Base-by-base conservation (phyloP, 2,888 invertebrate species). In the Morinoia aosen region DNA sequence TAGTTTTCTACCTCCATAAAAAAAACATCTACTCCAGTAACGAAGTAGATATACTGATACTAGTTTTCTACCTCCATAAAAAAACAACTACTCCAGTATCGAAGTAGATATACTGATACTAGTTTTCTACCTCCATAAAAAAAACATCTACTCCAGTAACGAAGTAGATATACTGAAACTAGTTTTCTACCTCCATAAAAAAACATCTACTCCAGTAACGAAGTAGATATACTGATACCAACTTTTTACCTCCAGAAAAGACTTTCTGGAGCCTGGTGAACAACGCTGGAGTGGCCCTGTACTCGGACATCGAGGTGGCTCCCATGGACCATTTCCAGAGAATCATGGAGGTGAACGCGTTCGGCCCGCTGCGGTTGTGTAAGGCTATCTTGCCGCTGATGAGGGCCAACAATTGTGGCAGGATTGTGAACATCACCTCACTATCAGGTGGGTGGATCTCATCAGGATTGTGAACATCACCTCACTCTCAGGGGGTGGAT, bases 211-310 rank as follows among this genome's bases (percentile, higher is more conserved):
- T 5, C 48, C 48, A 4, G 48, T 5, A 48, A 48, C 48, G 48
- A 48, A 48, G 61, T 5, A 19, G 61, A 12, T 61, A 19, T 61
- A 19, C 61, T 61, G 61, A 61, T 61, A 8, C 61, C 61, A 12
- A 48, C 8, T 61, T 16, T 61, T 61, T 61, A 5, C 61, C 61
- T 8, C 4, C 61, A 61, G 61, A 61, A 61, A 61, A 61, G 19
- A 61, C 61, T 61, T 40, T 91, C 25, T 91, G 91, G 91, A 91
- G 91, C 25, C 10, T 91, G 33, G 97, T 98, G 14, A 97, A 97
- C 97, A 98, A 97, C 97, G 97, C 98, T 16, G 97, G 97, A 0
- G 97, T 97, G 4, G 97, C 97, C 95, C 97, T 97, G 95, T 97
- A 97, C 88, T 97, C 97, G 0, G 97, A 97, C 94, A 97, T 97